Evolutionary conservation across 2,113 vertebrate genomes (phyloP), one percentile per base, ranked within the genome.

Genomic region (Geococcyx californianus): DNA sequence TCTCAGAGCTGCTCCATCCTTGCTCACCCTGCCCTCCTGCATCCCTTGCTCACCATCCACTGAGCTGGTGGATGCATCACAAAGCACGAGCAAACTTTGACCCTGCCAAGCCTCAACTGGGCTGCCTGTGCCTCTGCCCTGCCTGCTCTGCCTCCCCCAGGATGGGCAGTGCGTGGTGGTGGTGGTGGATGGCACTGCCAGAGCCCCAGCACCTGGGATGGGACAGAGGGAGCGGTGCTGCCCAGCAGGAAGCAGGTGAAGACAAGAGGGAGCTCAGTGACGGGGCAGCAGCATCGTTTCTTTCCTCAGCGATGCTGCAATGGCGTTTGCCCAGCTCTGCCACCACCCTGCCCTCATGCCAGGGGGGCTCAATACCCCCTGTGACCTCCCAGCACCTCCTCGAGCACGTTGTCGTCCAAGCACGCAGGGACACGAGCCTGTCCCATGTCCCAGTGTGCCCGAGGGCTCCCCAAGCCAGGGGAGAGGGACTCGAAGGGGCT

Each of bases 41-140:
- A 51, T 24, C 49, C 49, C 49, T 24, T 24, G 49, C 49, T 51
- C 49, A 10, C 20, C 8, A 51, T 9, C 49, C 49, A 51, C 49
- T 51, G 23, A 23, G 10, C n/a, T n/a, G n/a, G n/a, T n/a, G 49
- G 21, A 10, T 24, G 23, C 49, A 51, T 51, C 52, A 1, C 2
- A 4, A 0, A 2, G 12, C 1, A 3, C 0, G 2, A 31, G 42
- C 26, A 3, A 28, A 42, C n/a, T 5, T 9, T 5, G 36, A 25
- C 55, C 52, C 36, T 36, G 59, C 17, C 54, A 1, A 47, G 12
- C 33, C 75, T 13, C 40, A 42, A 13, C 40, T 42, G 40, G 40
- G 40, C 40, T 42, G 10, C 40, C 40, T 5, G 42, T 1, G 0
- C 42, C 49, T 28, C 17, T 31, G 24, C 34, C 34, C 16, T 6